Base-by-base conservation (phyloP, 35 echinoderm and acorn worm genomes). In the Acanthaster planci region DNA sequence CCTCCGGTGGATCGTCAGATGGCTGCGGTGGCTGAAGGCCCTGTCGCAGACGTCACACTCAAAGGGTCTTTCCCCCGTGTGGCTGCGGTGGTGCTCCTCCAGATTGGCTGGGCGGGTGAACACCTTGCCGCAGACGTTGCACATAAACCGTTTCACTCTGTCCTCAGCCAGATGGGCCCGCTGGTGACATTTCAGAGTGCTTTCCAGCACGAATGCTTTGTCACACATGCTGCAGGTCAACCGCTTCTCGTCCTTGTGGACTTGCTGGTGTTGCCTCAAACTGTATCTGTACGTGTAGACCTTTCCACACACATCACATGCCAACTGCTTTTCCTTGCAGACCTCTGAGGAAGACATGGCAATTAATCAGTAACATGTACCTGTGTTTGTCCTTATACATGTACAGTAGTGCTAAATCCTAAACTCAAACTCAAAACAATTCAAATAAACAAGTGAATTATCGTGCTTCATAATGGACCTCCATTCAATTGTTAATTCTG, bases 1-100 rank as follows among this genome's bases (percentile, higher is more conserved):
- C 38, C 56, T 54, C 51, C 38, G 2, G 53, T 83, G 81, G 17
- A 37, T 64, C 37, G 29, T 83, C 10, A 83, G n/a, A 23, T 35
- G 53, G 53, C 81, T 57, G 38, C 37, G 56, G 51, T 83, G 81
- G 21, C 51, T 37, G n/a, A 83, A 83, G 34, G 81, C 38, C 36
- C 59, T 83, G 27, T 53, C 81, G 56, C 81, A 83, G 35, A 0
- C 21, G 17, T 31, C 34, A 37, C 81, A 83, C 29, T 14, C 18
- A 37, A 60, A 83, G 27, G 81, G 81, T 37, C 53, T 57, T 32
- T 83, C 81, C 21, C 81, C 81, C 8, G 55, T 83, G 54, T 83
- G 81, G 27, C 51, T 57, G 2, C 81, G 81, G 22, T 37, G 51
- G 59, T 80, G 77, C 26, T 22, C 42, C 77, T 80, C 51, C 77